Evolutionary conservation across 1,140 invertebrate species (phyloP).

Genomic region (Pomacea maculata): DNA sequence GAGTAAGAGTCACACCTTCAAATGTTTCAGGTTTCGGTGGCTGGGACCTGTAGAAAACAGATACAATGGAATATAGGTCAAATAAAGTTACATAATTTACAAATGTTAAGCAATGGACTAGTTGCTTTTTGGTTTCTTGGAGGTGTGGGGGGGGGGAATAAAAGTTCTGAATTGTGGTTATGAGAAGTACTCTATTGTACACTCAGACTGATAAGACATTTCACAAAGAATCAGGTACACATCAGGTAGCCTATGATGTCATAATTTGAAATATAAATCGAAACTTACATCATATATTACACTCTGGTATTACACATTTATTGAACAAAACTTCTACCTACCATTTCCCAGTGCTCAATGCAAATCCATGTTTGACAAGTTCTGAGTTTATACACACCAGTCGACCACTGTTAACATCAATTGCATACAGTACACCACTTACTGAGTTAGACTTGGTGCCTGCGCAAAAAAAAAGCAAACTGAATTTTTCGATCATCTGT

Average conservation of each 20-base stretch:
- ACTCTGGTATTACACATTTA: background rate
- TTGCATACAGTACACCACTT: constrained; percentile 26
- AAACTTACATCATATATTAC: background rate
- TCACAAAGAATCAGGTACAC: too few species aligned
- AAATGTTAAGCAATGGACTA: too few species aligned
- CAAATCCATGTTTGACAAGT: constrained; percentile 31
- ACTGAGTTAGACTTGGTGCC: constrained; percentile 2
- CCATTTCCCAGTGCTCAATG: constrained; percentile 37
- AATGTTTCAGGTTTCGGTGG: too few species aligned
- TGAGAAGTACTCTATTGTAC: too few species aligned
- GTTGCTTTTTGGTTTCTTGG: too few species aligned
- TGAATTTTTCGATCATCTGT: background rate
- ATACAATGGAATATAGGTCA: too few species aligned
- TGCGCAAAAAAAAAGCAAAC: background rate
- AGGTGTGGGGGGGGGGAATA: accelerated
- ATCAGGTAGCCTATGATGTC: too few species aligned
- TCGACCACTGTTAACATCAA: background rate
- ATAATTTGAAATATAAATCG: background rate
- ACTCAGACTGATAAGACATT: too few species aligned
- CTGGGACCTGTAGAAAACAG: too few species aligned
- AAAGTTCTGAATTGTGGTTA: too few species aligned
- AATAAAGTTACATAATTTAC: too few species aligned
- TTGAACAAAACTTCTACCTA: background rate
- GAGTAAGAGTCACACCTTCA: too few species aligned
- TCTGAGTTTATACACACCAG: constrained; percentile 30